Base-by-base conservation (phyloP, 2,888 invertebrate genomes). In the Cylloceria caligata region DNA sequence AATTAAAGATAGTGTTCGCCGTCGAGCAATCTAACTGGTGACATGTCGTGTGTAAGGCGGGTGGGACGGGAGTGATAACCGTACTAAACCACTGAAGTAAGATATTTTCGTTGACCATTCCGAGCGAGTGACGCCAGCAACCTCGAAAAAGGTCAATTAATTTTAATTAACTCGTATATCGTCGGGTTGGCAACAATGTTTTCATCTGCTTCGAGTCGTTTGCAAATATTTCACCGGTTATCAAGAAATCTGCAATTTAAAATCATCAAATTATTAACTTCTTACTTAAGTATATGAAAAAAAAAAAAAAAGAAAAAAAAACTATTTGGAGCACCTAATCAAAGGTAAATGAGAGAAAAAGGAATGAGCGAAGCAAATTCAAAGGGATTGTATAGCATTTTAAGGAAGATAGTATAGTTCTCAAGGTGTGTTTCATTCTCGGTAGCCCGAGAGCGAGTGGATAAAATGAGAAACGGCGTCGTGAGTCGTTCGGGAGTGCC, bases 41-140 rank as follows among this genome's bases (percentile, higher is more conserved):
- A 95, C 96, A 96, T 96, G 96, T 96, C 96, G 96, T 96, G 96
- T 96, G 96, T 96, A 96, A 96, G 96, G 96, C 96, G 96, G 96
- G 96, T 96, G 96, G 96, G 96, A 96, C 96, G 96, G 96, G 96
- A 96, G 96, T 96, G 96, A 96, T 96, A 96, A 96, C 96, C 96
- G n/a, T n/a, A 96, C 96, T 96, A 96, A 96, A 96, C 96, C 96
- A 96, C 96, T 96, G 95, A 96, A 96, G 96, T 96, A 13, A 0
- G 47, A 62, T 76, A 36, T 36, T 13, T 0, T 2, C 2, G 2
- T 9, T 6, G 30, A 16, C 30, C 1, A 2, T 9, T 34, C n/a
- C n/a, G 0, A n/a, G n/a, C 30, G 30, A n/a, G 30, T 16, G 30
- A 30, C 13, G 6, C 19, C 57, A 9, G 34, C 34, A 19, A 24